Percentiles rank a stretch among this genome's conserved stretches.
Conservation (phyloP, 2,797 vertebrate genomes). For the Gobionotothen gibberifrons region DNA sequence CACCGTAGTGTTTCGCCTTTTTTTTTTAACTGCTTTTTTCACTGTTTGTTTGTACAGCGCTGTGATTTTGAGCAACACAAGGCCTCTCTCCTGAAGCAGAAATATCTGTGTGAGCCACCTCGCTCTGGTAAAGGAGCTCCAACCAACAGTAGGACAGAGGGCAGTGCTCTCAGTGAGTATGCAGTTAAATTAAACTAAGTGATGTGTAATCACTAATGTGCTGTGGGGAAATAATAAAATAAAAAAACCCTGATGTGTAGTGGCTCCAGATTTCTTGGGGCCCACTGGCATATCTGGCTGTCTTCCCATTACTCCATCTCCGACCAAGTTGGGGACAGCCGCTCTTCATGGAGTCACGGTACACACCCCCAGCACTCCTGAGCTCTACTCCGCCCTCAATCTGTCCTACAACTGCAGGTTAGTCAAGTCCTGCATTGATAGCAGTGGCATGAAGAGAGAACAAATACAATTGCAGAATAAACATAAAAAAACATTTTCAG, state of each 20-base stretch:
- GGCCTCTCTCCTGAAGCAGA: slow-evolving; percentile 74
- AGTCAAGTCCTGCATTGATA: slow-evolving; percentile 12
- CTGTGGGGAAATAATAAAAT: not conserved
- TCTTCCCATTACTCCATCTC: slow-evolving; percentile 61
- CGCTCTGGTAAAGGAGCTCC: slow-evolving; percentile 25
- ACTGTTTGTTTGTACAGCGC: slow-evolving; percentile 62
- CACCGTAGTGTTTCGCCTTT: too few relatives aligned
- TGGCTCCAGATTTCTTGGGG: slow-evolving; percentile 58
- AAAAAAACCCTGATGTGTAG: not conserved
- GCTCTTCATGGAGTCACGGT: slow-evolving; percentile 43
- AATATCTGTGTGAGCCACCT: slow-evolving; percentile 73
- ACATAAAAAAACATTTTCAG: not conserved
- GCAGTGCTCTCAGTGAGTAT: slow-evolving; percentile 69
- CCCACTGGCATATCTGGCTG: slow-evolving; percentile 64
- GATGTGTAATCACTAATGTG: not conserved
- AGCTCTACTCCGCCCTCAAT: slow-evolving; percentile 80
- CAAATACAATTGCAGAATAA: not conserved
- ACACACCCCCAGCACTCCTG: slow-evolving; percentile 81
- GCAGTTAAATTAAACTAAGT: too few relatives aligned
- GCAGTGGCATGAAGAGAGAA: not conserved
- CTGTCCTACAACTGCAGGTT: slow-evolving; percentile 72
- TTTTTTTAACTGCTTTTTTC: too few relatives aligned
- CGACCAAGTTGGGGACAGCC: slow-evolving; percentile 22
- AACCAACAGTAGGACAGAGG: slow-evolving; percentile 48
- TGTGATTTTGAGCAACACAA: slow-evolving; percentile 79